Evolutionary conservation across 2,113 vertebrate species (phyloP), one percentile per base, ranked within the genome.

Genomic region (Apodemus sylvaticus): DNA sequence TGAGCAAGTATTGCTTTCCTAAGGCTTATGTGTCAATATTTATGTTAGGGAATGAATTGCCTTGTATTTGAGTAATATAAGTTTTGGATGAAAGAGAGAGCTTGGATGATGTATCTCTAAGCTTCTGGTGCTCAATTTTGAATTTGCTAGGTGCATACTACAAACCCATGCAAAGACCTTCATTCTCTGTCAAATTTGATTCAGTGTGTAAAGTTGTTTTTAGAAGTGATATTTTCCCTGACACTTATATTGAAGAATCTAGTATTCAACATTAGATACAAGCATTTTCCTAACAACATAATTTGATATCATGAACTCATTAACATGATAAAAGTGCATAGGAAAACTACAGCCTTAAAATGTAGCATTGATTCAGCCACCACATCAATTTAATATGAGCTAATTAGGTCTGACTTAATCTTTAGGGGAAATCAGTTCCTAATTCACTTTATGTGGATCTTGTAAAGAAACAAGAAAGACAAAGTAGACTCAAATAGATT

Each of bases 401-500:
- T 95, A 95, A 96, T 97, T 83, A 55, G 39, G 17, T 94, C 96
- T 98, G 94, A 68, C 76, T 95, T 95, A 76, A 45, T 97, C 73
- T 92, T 94, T 78, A 55, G 5, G 62, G 48, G 42, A 94, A 86
- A 81, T 86, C 94, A 96, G 58, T 90, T 95, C 90, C 64, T 73
- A 92, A 79, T 19, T 96, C n/a, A 48, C 81, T 85, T 94, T 83
- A 60, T 91, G 96, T 95, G 60, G 36, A 74, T 39, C 83, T 13
- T 7, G 74, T 95, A 53, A 94, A 91, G 62, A 91, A 89, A 62
- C 76, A 95, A 12, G 79, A 96, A 97, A 97, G 92, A 77, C 74
- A 91, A 91, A 97, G 83, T 96, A 96, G 93, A 89, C 90, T 96
- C 89, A 95, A 95, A 94, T 94, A 93, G 89, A 97, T 94, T 98